Base-by-base conservation (phyloP, 1,140 invertebrate species). In the Carcinoscorpius rotundicauda region DNA sequence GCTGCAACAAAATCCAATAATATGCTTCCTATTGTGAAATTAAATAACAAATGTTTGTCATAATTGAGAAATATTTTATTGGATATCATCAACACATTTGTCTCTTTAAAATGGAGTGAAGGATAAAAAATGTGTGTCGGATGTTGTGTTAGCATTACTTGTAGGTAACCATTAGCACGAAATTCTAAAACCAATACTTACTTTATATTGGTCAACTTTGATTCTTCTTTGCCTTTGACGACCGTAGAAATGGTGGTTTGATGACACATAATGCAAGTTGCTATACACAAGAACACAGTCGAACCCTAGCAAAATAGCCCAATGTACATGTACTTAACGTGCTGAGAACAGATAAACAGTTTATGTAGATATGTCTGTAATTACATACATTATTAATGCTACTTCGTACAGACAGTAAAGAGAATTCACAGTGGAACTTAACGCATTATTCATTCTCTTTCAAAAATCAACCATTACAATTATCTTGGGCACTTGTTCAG, bases 21-120 rank as follows among this genome's bases (percentile, higher is more conserved):
- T 85, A 76, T 92, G 89, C 55, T 10, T 10, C 10, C 55, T 11
- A 57, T 10, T 57, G 11, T 10, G 55, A 29, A 11, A 4, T 65
- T 49, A 3, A 68, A 61, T 52, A 64, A 63, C 60, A 62, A n/a
- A 5, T 64, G 60, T 62, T 65, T 68, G 48, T 65, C 49, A 6
- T 51, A 60, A 11, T 61, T 68, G 56, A 8, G 60, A 63, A 62
- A 9, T 4, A 51, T 10, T 8, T 9, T n/a, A 55, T 55, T 55
- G 8, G 8, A 55, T 9, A 55, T 9, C 3, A 9, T 55, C 53
- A 55, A 9, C 8, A 9, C 8, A 55, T 2, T 9, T 9, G n/a
- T 9, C 8, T 9, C 3, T n/a, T 9, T 9, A 55, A 55, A 9
- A 55, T 55, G 2, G 53, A 55, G 53, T 55, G 53, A 55, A 55